Evolutionary conservation across 2,113 vertebrate species (phyloP).

Genomic region (Rhegmatorhina hoffmannsi): DNA sequence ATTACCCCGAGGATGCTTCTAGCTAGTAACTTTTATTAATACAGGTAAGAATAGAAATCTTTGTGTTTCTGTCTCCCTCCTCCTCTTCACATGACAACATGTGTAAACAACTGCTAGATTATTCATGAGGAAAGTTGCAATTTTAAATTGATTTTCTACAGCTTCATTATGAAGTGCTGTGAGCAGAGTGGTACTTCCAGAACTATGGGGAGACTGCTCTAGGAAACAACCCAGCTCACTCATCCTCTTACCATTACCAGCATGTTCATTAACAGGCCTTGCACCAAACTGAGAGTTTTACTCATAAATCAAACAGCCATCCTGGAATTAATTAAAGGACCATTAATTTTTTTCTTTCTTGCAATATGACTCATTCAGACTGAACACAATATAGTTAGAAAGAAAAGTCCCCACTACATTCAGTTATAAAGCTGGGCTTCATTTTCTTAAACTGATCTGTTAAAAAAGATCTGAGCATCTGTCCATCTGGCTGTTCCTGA

Average conservation of each 20-base stretch:
- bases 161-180: background rate
- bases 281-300: background rate
- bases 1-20: too few relatives aligned
- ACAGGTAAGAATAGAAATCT: too few relatives aligned
- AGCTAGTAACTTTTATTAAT: too few relatives aligned
- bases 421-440: background rate
- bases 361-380: background rate
- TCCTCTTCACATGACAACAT: background rate
- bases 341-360: background rate
- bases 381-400: background rate
- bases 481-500: background rate
- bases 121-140: background rate
- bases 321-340: background rate
- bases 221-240: background rate
- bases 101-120: background rate
- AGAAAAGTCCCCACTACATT: background rate
- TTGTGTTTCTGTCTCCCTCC: too few relatives aligned
- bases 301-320: background rate
- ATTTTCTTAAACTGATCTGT: background rate
- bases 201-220: background rate
- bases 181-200: background rate
- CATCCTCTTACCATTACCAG: background rate
- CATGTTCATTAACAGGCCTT: background rate
- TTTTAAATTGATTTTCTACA: background rate
- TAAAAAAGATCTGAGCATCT: background rate